A percentile compares a stretch with the other conserved stretches of the same genome.
These are phyloP conservation scores for Tetramorium bicarinatum DNA, from an alignment of 2,888 invertebrate genomes.

Conservation along the genomic window DNA sequence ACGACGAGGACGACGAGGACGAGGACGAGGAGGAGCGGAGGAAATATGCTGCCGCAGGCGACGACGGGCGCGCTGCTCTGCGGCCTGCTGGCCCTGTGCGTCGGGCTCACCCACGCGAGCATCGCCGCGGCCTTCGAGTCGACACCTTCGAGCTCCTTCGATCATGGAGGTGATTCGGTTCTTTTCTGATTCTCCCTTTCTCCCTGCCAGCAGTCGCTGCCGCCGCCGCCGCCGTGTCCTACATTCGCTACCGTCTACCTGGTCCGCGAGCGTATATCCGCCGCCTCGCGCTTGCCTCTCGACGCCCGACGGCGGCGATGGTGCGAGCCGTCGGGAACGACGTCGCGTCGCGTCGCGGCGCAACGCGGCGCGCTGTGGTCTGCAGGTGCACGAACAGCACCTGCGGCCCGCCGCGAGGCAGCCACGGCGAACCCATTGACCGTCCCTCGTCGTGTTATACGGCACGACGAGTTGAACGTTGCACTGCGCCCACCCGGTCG, in stretches of 20 bases:
- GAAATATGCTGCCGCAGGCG: slow-evolving; percentile 78
- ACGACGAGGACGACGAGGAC: neutral
- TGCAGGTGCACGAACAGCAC: slow-evolving; percentile 56
- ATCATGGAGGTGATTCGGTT: slow-evolving; percentile 83
- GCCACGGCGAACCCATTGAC: slow-evolving; percentile 76
- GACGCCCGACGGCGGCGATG: neutral
- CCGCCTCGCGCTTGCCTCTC: neutral
- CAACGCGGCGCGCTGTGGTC: slow-evolving; percentile 7
- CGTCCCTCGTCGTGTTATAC: slow-evolving; percentile 15
- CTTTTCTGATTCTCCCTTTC: slow-evolving; percentile 63
- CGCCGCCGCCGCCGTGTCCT: slow-evolving; percentile 64
- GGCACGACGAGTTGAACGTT: slow-evolving; percentile 36
- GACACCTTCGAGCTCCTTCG: slow-evolving; percentile 81
- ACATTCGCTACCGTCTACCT: slow-evolving; percentile 60
- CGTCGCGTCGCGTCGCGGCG: neutral
- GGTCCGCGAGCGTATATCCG: slow-evolving; percentile 12
- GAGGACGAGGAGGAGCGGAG: slow-evolving; percentile 32
- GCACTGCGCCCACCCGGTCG: slow-evolving; percentile 56
- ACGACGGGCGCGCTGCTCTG: slow-evolving; percentile 79
- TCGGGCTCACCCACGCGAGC: slow-evolving; percentile 82
- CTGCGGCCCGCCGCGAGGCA: slow-evolving; percentile 72
- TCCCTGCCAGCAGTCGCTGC: slow-evolving; percentile 17
- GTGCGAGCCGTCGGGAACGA: slow-evolving; percentile 1
- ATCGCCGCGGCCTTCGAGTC: slow-evolving; percentile 78
- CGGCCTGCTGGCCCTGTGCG: slow-evolving; percentile 74